These are phyloP conservation scores for Anthophora plumipes DNA, from an alignment of 2,888 invertebrate species.

Conservation along the genomic window DNA sequence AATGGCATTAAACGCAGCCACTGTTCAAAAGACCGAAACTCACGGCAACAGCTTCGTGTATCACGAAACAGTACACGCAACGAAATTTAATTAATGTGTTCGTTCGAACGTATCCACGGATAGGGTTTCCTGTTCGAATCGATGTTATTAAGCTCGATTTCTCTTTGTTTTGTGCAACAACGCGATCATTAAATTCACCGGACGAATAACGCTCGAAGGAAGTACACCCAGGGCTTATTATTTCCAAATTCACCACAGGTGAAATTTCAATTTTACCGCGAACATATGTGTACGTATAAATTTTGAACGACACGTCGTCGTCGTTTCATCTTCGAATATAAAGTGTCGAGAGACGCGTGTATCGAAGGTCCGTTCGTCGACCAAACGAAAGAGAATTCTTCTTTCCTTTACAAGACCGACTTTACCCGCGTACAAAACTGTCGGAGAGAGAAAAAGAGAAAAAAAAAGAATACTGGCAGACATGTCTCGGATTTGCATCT, in stretches of 20 bases:
- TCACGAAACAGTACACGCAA: background rate
- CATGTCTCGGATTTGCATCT: slow-evolving; percentile 52
- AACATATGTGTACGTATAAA: too few relatives aligned
- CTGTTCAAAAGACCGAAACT: background rate
- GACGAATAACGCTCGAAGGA: slow-evolving; percentile 11
- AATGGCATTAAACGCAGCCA: background rate
- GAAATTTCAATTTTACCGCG: slow-evolving; percentile 53
- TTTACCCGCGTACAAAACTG: slow-evolving; percentile 15
- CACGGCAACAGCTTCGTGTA: background rate
- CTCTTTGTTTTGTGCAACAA: background rate
- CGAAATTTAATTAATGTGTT: slow-evolving; percentile 29
- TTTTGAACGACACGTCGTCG: slow-evolving; percentile 20
- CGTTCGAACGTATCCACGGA: background rate
- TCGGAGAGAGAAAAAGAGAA: background rate
- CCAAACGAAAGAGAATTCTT: slow-evolving; percentile 41
- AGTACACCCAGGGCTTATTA: slow-evolving; percentile 19
- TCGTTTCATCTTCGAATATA: slow-evolving; percentile 39
- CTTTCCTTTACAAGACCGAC: slow-evolving; percentile 26
- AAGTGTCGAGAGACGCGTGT: slow-evolving; percentile 38
- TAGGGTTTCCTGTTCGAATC: slow-evolving; percentile 4
- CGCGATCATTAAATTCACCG: slow-evolving; percentile 25
- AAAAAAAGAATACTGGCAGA: slow-evolving; percentile 10
- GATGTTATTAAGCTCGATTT: slow-evolving; percentile 9
- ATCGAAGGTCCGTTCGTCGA: slow-evolving; percentile 35
- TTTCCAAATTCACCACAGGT: slow-evolving; percentile 42